Percentiles rank a stretch among this genome's conserved stretches.
These are phyloP conservation scores for Sylvia borin DNA, from an alignment of 2,797 vertebrate species.

Conservation along the genomic window DNA sequence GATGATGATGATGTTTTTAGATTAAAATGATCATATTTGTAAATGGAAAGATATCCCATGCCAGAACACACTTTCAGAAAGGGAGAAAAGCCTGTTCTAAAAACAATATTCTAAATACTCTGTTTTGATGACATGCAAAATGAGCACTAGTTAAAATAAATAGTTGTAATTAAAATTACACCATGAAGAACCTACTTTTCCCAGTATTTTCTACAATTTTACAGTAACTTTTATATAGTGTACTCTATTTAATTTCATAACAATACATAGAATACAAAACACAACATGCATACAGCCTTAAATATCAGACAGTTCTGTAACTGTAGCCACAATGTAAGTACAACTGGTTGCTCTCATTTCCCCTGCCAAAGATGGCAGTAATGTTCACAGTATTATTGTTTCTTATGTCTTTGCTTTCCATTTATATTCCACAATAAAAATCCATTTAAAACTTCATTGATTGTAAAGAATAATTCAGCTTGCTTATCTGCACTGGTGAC, in stretches of 20 bases:
- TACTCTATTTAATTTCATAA: background rate
- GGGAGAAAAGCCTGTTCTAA: background rate
- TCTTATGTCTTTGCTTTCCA: background rate
- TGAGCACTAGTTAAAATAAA: background rate
- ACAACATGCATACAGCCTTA: background rate
- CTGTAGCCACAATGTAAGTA: background rate
- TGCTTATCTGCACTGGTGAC: background rate
- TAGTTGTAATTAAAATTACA: background rate
- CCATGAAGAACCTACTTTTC: background rate
- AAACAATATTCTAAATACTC: background rate
- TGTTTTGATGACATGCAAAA: background rate
- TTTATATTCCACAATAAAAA: background rate
- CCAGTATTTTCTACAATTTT: background rate
- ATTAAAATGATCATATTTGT: background rate
- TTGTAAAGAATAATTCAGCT: background rate
- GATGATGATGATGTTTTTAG: background rate
- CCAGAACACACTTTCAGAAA: background rate
- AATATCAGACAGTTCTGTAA: background rate
- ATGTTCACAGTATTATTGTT: background rate
- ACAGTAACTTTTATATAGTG: background rate
- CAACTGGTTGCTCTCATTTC: background rate
- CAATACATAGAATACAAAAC: background rate
- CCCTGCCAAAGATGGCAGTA: background rate
- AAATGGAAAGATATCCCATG: background rate
- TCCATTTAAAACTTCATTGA: background rate